Conservation (phyloP, 1,140 invertebrate species). For the Schlechtendalia chinensis region DNA sequence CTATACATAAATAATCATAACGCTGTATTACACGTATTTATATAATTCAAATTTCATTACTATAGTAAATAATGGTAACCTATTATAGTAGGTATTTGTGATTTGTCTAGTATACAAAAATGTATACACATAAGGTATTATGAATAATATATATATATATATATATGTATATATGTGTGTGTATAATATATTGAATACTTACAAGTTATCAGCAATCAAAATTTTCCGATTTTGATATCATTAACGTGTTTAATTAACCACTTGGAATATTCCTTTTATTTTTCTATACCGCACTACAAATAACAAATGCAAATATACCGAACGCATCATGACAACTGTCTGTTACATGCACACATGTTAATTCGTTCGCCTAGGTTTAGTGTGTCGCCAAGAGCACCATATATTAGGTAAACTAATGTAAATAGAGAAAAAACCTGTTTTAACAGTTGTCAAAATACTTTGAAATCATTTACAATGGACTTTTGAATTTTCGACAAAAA, state of each 20-base stretch:
- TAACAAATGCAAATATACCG: constrained; percentile 13
- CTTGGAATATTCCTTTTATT: constrained; percentile 6
- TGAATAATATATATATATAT: too few species aligned
- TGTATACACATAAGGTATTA: too few species aligned
- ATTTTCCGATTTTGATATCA: not conserved
- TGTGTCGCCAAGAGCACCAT: not conserved
- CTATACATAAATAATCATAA: not conserved
- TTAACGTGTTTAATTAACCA: not conserved
- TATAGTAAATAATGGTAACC: not conserved
- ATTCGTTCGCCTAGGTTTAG: constrained; percentile 1
- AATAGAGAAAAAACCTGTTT: constrained; percentile 32
- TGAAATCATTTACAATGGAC: constrained; percentile 24
- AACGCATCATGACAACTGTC: constrained; percentile 9
- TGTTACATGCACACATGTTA: not conserved
- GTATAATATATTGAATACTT: not conserved
- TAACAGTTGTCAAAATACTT: constrained; percentile 21
- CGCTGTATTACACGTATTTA: not conserved
- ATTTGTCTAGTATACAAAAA: not conserved
- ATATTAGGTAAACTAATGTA: constrained; percentile 3
- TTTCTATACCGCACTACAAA: constrained; percentile 15
- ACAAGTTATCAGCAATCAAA: not conserved
- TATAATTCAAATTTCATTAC: not conserved
- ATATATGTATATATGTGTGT: not conserved
- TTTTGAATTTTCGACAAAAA: constrained; percentile 7
- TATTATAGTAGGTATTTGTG: too few species aligned